phyloP scores from a whole-genome alignment of 2,113 vertebrate genomes.

The Misgurnus anguillicaudatus region DNA sequence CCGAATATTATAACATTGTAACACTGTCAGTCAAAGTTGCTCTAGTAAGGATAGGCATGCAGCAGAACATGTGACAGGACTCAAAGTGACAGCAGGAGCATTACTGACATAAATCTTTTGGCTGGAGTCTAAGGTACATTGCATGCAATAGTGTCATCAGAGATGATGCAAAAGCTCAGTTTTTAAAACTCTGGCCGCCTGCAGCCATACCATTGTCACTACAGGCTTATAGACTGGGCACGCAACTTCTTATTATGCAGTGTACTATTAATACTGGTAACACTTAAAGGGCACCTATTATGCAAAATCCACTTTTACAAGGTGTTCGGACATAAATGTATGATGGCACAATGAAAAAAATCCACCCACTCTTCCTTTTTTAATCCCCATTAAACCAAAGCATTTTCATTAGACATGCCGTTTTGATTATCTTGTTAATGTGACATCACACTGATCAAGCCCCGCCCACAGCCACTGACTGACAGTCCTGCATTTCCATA shows the following conservation, averaged over 20 bases:
- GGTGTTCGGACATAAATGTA: too few relatives aligned
- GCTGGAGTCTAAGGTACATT: conserved; percentile 31
- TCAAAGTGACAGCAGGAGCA: conserved; percentile 26
- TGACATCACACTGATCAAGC: too few relatives aligned
- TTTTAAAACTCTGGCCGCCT: conserved; percentile 1
- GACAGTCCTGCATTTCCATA: too few relatives aligned
- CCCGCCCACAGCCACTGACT: too few relatives aligned
- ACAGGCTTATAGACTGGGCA: conserved; percentile 22
- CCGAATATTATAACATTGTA: conserved; percentile 55
- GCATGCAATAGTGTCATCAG: neutral
- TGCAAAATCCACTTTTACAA: too few relatives aligned
- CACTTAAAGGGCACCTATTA: too few relatives aligned
- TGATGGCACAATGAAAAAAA: too few relatives aligned
- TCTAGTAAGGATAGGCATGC: conserved; percentile 38
- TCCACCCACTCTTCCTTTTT: too few relatives aligned
- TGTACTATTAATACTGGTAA: neutral
- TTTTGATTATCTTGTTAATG: too few relatives aligned
- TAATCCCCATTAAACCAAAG: too few relatives aligned
- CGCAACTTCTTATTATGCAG: neutral
- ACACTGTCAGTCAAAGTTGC: conserved; percentile 51
- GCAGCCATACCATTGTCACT: neutral
- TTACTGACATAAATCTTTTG: conserved; percentile 39
- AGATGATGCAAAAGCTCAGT: conserved; percentile 17
- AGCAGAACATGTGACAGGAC: conserved; percentile 41
- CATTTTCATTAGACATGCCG: too few relatives aligned